phyloP scores from a whole-genome alignment of 53 echinoderm and acorn worm species.

The Temnopleurus reevesii region DNA sequence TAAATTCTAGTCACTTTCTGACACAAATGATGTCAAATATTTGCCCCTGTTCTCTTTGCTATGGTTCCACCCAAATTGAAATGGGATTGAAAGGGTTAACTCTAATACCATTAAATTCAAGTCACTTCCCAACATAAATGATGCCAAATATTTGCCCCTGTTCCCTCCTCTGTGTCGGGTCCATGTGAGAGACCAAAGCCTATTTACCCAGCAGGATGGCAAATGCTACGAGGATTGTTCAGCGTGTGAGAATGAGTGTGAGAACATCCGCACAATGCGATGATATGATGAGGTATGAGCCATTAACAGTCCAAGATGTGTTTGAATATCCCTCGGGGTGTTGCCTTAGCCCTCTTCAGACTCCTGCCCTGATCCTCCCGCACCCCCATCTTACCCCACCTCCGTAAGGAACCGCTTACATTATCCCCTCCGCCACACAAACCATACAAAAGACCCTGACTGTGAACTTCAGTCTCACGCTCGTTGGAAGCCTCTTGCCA shows the following conservation, averaged over 20 bases:
- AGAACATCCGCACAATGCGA: conserved; percentile 4
- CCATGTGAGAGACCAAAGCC: conserved; percentile 24
- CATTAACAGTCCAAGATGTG: conserved; percentile 20
- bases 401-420: no score
- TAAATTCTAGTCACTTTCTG: no score
- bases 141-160: conserved; percentile 16
- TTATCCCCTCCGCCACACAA: neutral
- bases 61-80: no score
- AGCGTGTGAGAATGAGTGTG: neutral
- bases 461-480: conserved; percentile 6
- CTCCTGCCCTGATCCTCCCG: neutral
- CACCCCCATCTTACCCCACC: neutral
- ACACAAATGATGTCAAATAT: no score
- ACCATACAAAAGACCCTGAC: neutral
- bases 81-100: no score
- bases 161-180: neutral
- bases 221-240: conserved; percentile 7
- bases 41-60: no score
- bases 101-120: no score
- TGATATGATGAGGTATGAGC: conserved; percentile 1
- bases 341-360: neutral
- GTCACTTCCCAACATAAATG: no score
- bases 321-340: conserved; percentile 32
- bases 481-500: neutral
- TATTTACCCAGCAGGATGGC: conserved; percentile 13